Conservation (phyloP, 2,113 vertebrate species). For the Tilapia sparmanii region DNA sequence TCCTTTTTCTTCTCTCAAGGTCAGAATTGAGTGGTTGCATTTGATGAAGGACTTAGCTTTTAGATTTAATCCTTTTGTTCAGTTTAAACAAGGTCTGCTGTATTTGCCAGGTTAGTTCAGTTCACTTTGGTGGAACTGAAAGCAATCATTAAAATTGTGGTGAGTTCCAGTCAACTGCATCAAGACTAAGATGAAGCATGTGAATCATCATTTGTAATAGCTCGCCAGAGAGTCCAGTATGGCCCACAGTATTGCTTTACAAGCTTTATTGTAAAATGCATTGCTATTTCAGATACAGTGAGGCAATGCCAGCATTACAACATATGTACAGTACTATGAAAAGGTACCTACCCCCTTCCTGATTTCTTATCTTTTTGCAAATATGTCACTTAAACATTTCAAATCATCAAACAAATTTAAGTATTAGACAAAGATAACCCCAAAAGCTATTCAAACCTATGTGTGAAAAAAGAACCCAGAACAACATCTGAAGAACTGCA, state of each 20-base stretch:
- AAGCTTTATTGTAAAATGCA: neutral
- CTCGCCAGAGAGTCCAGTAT: neutral
- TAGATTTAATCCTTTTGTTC: neutral
- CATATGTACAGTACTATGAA: neutral
- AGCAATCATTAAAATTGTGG: neutral
- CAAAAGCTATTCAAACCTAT: neutral
- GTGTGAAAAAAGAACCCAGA: neutral
- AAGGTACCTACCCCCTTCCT: neutral
- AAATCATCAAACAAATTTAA: neutral
- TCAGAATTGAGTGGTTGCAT: neutral
- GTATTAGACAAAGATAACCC: neutral
- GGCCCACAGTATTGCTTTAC: neutral
- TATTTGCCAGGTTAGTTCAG: neutral
- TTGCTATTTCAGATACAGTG: neutral
- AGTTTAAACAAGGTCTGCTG: neutral
- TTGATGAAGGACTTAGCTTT: neutral
- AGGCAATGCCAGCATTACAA: neutral
- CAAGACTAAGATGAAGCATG: neutral
- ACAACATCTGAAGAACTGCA: neutral
- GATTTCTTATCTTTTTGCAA: neutral
- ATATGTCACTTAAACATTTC: neutral
- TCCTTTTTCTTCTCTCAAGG: neutral
- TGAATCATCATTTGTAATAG: neutral
- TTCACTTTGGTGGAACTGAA: neutral
- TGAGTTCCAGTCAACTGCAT: neutral